Base-by-base conservation (phyloP, 2,888 invertebrate species). In the Cataglyphis rosenhaueri region DNA sequence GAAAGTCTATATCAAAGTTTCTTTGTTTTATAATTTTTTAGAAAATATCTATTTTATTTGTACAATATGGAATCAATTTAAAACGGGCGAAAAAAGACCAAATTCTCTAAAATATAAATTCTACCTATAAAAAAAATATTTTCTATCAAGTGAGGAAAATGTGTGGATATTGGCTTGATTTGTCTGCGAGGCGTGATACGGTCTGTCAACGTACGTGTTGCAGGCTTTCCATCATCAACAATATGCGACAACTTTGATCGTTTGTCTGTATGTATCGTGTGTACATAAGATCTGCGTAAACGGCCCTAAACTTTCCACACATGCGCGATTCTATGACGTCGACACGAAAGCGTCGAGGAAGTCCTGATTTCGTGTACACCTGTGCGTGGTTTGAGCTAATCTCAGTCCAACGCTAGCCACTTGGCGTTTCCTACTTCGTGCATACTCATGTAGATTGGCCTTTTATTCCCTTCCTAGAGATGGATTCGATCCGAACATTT, bases 361-460 rank as follows among this genome's bases (percentile, higher is more conserved):
- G 89, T 86, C 86, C 88, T 88, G 84, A 88, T 90, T 89, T 84
- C 86, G 88, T 85, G 87, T 84, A 84, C 75, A 85, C 85, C 86
- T 64, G 87, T 88, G 86, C 87, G 89, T 90, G 89, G 88, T 68
- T 84, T 79, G 83, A 86, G 87, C 85, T 90, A 90, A 91, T 92
- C 91, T 92, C 88, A 88, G 90, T 86, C 88, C 18, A 84, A 85
- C 86, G 92, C 88, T 92, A 91, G 92, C 90, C 93, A 93, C 91
- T 93, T 92, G 90, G 91, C 91, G 92, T 92, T 93, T 93, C 92
- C 93, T 91, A 83, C 85, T 62, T 83, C 68, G 82, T 82, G 84
- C 85, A 89, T 87, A 88, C 83, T 82, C 85, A 84, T 59, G 71
- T 65, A 55, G 74, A 83, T 84, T 87, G 79, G 89, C 85, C 89